phyloP scores from a whole-genome alignment of 37 sponge, comb jelly and placozoan species.

The Diacarnus erythraeanus region DNA sequence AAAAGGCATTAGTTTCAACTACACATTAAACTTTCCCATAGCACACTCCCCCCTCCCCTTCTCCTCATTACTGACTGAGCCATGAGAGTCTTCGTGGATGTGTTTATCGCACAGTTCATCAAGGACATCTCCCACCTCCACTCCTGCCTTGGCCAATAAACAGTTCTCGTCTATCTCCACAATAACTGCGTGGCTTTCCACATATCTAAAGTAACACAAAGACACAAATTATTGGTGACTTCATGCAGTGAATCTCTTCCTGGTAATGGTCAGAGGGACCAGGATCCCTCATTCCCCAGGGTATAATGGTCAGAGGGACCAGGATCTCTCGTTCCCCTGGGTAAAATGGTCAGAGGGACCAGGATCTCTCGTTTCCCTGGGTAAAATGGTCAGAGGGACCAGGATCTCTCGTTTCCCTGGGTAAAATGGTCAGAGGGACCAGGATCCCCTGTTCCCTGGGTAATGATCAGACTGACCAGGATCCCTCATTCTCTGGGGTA shows the following conservation, averaged over 20 bases:
- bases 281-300: too few species aligned
- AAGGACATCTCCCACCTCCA: conserved; percentile 49
- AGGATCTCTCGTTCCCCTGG: too few species aligned
- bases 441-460: too few species aligned
- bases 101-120: conserved; percentile 63
- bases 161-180: conserved; percentile 55
- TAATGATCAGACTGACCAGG: too few species aligned
- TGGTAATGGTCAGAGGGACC: too few species aligned
- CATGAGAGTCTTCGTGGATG: conserved; percentile 13
- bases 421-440: too few species aligned
- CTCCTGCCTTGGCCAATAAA: conserved; percentile 52
- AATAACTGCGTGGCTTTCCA: conserved; percentile 37
- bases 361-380: background rate
- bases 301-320: background rate
- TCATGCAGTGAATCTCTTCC: too few species aligned
- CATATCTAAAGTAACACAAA: conserved; percentile 15
- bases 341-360: too few species aligned
- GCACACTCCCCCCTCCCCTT: background rate
- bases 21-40: too few species aligned
- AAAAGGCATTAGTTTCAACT: too few species aligned
- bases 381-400: conserved; percentile 1
- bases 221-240: too few species aligned
- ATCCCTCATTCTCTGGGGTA: too few species aligned
- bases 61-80: conserved; percentile 17
- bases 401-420: background rate